Evolutionary conservation across 2,113 vertebrate genomes (phyloP).

Genomic region (Hyla sarda): DNA sequence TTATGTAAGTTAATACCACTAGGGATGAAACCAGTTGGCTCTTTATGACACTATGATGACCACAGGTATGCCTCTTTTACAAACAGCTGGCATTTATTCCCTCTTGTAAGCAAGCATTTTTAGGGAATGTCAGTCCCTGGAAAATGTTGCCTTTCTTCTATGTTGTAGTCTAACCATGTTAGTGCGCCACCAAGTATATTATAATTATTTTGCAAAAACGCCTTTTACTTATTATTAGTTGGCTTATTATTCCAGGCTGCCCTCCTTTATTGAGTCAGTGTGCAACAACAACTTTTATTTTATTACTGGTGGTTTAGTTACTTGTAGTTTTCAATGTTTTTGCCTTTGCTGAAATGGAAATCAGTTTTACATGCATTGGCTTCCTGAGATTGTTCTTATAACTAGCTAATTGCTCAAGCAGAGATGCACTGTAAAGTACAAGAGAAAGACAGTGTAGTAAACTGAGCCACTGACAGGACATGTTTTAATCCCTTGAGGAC

Average conservation of each 20-base stretch:
- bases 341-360: too few relatives aligned
- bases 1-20: not conserved
- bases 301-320: not conserved
- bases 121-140: not conserved
- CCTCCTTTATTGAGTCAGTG: not conserved
- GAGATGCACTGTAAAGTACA: not conserved
- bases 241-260: not conserved
- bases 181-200: not conserved
- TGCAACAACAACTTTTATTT: not conserved
- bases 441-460: not conserved
- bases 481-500: too few relatives aligned
- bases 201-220: not conserved
- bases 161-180: not conserved
- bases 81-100: not conserved
- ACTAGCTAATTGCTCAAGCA: not conserved
- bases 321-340: not conserved
- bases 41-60: not conserved
- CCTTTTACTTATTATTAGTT: not conserved
- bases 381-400: not conserved
- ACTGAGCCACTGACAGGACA: too few relatives aligned
- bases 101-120: not conserved
- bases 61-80: constrained; percentile 6
- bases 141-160: not conserved
- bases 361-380: not conserved
- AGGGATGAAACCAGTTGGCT: constrained; percentile 8